Conservation (phyloP, 2,888 invertebrate genomes). For the Elgonia sp. region DNA sequence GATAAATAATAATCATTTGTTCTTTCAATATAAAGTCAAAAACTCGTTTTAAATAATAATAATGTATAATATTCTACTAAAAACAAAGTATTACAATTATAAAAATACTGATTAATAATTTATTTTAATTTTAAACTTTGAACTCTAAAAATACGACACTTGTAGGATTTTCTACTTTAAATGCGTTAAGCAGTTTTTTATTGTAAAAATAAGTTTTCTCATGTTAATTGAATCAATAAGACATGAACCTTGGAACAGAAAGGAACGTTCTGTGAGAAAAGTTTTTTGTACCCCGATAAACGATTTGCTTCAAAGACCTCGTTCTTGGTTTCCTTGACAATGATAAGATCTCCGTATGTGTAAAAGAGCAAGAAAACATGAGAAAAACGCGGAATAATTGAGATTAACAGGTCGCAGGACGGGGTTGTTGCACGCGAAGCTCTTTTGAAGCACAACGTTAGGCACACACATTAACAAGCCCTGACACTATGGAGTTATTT, state of each 20-base stretch:
- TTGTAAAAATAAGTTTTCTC: too few species aligned
- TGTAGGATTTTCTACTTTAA: too few species aligned
- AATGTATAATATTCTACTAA: too few species aligned
- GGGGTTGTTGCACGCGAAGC: conserved; percentile 63
- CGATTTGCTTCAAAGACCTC: conserved; percentile 65
- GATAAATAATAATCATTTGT: too few species aligned
- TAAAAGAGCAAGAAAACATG: conserved; percentile 60
- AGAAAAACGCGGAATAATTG: conserved; percentile 61
- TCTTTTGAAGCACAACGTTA: conserved; percentile 34
- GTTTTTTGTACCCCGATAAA: conserved; percentile 46
- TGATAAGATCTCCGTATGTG: conserved; percentile 61
- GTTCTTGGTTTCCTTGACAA: conserved; percentile 51
- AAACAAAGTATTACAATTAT: too few species aligned
- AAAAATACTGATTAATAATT: too few species aligned
- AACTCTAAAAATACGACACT: too few species aligned
- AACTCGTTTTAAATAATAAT: too few species aligned
- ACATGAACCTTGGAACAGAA: neutral
- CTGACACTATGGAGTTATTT: conserved; percentile 57
- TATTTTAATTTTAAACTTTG: too few species aligned
- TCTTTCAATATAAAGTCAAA: too few species aligned
- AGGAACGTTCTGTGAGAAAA: conserved; percentile 22
- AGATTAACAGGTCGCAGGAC: conserved; percentile 63
- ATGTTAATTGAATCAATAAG: too few species aligned
- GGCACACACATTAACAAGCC: conserved; percentile 63
- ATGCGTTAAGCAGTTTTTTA: too few species aligned